Percentiles rank a stretch among this genome's conserved stretches.
Evolutionary conservation across 2,888 invertebrate genomes (phyloP).

Genomic region (Isoperla grammatica): DNA sequence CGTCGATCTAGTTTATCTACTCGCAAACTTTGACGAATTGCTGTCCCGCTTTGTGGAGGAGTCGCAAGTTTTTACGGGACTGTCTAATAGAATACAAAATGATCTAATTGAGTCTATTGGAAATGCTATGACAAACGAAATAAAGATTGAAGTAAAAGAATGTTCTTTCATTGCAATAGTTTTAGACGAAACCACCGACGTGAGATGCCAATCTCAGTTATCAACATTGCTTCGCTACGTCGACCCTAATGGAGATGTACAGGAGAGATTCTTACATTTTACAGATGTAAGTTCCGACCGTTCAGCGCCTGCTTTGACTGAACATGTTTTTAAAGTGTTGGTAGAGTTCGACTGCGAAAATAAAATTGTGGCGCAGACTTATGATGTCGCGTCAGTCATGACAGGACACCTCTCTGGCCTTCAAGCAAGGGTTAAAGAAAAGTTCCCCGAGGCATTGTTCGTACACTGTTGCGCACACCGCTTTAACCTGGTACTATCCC

Average conservation of each 20-base stretch:
- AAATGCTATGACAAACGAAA: not conserved
- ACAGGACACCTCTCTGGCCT: not conserved
- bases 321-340: not conserved
- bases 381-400: slow-evolving; percentile 7
- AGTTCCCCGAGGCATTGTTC: slow-evolving; percentile 3
- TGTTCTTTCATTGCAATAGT: slow-evolving; percentile 16
- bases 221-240: slow-evolving; percentile 11
- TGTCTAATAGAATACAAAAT: slow-evolving; percentile 20
- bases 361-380: slow-evolving; percentile 17
- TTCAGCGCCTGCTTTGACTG: not conserved
- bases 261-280: slow-evolving; percentile 13
- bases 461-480: slow-evolving; percentile 7
- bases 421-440: not conserved
- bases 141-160: slow-evolving; percentile 1
- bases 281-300: slow-evolving; percentile 12
- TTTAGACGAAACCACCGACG: slow-evolving; percentile 14
- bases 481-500: not conserved
- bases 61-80: slow-evolving; percentile 7
- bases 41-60: slow-evolving; percentile 2
- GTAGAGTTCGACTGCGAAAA: slow-evolving; percentile 5
- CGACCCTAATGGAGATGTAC: not conserved
- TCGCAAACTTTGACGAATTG: not conserved
- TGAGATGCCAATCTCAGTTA: slow-evolving; percentile 5
- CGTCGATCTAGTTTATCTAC: slow-evolving; percentile 22
- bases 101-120: slow-evolving; percentile 12